A percentile compares a stretch with the other conserved stretches of the same genome.
Conservation (phyloP, 2,113 vertebrate species). For the Cyphomyrus plagiostoma region DNA sequence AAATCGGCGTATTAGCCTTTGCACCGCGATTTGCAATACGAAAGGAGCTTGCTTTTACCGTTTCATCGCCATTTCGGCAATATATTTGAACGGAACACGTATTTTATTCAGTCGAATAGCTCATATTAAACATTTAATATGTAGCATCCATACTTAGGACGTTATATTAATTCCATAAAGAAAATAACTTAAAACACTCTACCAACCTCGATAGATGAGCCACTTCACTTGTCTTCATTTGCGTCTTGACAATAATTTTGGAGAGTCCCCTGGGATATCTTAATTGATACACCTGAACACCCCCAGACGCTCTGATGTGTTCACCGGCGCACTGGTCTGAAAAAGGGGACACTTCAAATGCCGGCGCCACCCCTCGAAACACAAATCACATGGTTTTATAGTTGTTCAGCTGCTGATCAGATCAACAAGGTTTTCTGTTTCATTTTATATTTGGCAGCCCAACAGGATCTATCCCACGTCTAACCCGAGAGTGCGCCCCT, state of each 20-base stretch:
- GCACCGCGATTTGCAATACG: neutral
- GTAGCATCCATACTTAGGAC: neutral
- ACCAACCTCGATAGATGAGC: neutral
- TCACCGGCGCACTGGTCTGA: neutral
- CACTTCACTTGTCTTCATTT: neutral
- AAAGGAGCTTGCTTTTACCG: neutral
- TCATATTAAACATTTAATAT: neutral
- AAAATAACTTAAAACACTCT: neutral
- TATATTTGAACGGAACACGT: neutral
- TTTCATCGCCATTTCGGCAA: conserved; percentile 17
- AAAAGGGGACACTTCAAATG: neutral
- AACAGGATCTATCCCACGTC: neutral
- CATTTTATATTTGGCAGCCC: neutral
- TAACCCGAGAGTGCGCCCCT: neutral
- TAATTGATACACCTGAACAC: neutral
- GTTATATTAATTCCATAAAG: neutral
- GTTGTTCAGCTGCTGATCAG: neutral
- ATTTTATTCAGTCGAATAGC: neutral
- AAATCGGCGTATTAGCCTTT: neutral
- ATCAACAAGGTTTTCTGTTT: neutral
- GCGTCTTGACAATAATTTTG: neutral
- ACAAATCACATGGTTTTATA: neutral
- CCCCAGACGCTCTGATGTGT: neutral
- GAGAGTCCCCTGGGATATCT: neutral
- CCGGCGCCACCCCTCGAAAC: neutral